These are phyloP conservation scores for Rhagoletis pomonella DNA, from an alignment of 1,140 invertebrate genomes.

Conservation along the genomic window DNA sequence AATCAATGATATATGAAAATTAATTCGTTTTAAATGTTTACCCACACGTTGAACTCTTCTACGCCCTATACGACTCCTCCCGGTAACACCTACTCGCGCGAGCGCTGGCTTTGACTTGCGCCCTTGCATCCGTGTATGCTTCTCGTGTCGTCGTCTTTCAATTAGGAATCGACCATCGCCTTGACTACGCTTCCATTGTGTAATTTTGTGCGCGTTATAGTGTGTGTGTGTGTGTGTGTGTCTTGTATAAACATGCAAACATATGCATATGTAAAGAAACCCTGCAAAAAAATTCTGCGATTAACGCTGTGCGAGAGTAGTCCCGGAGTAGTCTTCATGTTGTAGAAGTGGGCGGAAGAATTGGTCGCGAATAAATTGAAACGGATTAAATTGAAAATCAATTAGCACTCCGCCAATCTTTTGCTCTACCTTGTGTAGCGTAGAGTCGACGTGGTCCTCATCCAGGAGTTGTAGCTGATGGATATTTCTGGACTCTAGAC, in stretches of 20 bases:
- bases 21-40: slow-evolving; percentile 52
- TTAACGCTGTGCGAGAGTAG: no score
- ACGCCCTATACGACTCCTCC: slow-evolving; percentile 44
- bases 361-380: no score
- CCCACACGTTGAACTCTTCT: slow-evolving; percentile 48
- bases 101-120: slow-evolving; percentile 16
- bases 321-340: no score
- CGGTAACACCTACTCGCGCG: slow-evolving; percentile 29
- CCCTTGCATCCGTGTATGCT: slow-evolving; percentile 10
- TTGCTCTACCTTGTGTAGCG: no score
- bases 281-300: no score
- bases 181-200: neutral
- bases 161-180: slow-evolving; percentile 40
- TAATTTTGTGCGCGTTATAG: neutral
- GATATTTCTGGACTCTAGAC: no score
- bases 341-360: no score
- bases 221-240: neutral
- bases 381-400: no score
- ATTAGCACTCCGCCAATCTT: no score
- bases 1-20: slow-evolving; percentile 52
- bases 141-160: slow-evolving; percentile 18
- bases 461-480: no score
- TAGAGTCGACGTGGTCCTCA: no score
- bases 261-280: neutral
- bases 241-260: neutral